Evolutionary conservation across 2,888 invertebrate genomes (phyloP), one percentile per base, ranked within the genome.

Genomic region (Drosophila siamana): DNA sequence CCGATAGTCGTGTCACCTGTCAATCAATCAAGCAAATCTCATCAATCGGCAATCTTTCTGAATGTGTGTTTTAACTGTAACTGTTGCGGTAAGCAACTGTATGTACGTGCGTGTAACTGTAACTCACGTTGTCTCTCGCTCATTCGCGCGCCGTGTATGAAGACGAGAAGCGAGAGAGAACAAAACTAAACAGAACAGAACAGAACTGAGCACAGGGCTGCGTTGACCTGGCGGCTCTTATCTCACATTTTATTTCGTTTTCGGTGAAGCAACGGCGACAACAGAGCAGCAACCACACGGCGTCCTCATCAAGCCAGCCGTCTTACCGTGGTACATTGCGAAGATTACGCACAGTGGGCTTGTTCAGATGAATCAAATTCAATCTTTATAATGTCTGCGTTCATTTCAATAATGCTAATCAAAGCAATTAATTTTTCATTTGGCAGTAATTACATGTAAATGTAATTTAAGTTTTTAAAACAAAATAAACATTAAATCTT

Each of bases 1-100:
- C 97, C 97, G 72, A 97, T 94, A 15, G 96, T 96, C 50, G 97
- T 95, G 74, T 96, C 95, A 75, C 98, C 98, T 98, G 93, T 46
- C 62, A 60, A 62, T 40, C 33, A 50, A 52, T 11, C 38, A 50
- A 41, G 11, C 28, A 28, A 40, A n/a, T n/a, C n/a, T n/a, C n/a
- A n/a, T n/a, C n/a, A n/a, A n/a, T n/a, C n/a, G n/a, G n/a, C 30
- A 30, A 19, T 19, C n/a, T 28, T 9, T 22, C 2, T 22, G 4
- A 2, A 22, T 22, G 4, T 24, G 24, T 11, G 28, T n/a, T 19
- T 3, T 30, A 22, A 57, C 30, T 66, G 41, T 55, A 65, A 65
- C 24, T 36, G 44, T 36, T 41, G 41, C n/a, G n/a, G n/a, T n/a
- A n/a, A n/a, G n/a, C n/a, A n/a, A n/a, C n/a, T n/a, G n/a, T n/a